Evolutionary conservation across 1,140 invertebrate genomes (phyloP), one percentile per base, ranked within the genome.

Genomic region (Brachionus rubens): DNA sequence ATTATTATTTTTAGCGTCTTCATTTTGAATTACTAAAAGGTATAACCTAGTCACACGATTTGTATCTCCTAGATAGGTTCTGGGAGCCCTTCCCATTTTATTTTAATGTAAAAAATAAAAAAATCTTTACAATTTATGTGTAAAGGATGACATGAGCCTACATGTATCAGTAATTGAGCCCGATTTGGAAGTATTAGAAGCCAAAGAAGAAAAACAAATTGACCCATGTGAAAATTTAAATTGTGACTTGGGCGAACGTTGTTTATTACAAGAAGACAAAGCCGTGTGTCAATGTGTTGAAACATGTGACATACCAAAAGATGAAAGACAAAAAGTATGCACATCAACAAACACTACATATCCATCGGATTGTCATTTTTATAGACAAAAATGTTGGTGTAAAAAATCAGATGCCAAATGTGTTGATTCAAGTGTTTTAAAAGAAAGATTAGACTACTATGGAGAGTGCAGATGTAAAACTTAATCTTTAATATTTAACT

Each of bases 381-480:
- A 21, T 10, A 24, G 48, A 26, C 10, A 54, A 26, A 54, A 75
- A 47, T 75, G 72, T 16, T 59, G 50, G 50, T 75, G 72, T 19
- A 54, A 48, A 54, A 54, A 56, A 26, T 50, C 41, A 12, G 50
- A 54, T 30, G 3, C 3, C 19, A 54, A 30, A 41, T 75, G 72
- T 33, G 21, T n/a, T 46, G 48, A 54, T 40, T 12, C 36, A 41
- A n/a, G 26, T 7, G 12, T 54, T 26, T 33, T 75, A 24, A 28
- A 46, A 7, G 72, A 75, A 46, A 56, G 21, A 47, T 46, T 75
- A 16, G 72, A 75, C 28, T 75, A 75, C 19, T 75, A 47, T 41
- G 72, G 72, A 26, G 36, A 41, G 43, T 75, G 72, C 48, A 54
- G 36, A 56, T 41, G 72, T 75, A 75, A 75, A 10, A 41, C n/a